A percentile compares a stretch with the other conserved stretches of the same genome.
phyloP scores from a whole-genome alignment of 2,888 invertebrate genomes.

The Hirtodrosophila trivittata region DNA sequence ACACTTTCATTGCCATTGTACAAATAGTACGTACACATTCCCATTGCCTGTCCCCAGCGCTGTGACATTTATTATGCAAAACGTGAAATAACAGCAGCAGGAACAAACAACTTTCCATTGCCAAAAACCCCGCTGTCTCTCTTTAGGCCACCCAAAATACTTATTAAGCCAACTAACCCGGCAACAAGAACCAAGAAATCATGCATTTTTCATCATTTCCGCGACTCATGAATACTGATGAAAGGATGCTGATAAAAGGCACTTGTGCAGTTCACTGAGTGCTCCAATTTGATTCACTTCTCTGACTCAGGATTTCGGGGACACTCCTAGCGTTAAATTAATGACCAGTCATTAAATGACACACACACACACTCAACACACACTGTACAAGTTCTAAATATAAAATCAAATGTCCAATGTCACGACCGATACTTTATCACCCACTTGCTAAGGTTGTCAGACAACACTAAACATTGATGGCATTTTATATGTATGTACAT shows the following conservation, averaged over 20 bases:
- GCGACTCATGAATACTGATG: conserved; percentile 48
- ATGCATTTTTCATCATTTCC: conserved; percentile 61
- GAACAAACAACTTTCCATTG: conserved; percentile 40
- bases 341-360: conserved; percentile 61
- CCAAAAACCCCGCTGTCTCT: neutral
- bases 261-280: conserved; percentile 28
- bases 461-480: conserved; percentile 27
- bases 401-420: conserved; percentile 33
- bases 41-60: conserved; percentile 35
- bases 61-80: conserved; percentile 74
- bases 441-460: conserved; percentile 21
- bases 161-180: conserved; percentile 35
- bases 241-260: conserved; percentile 37
- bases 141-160: neutral
- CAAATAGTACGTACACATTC: conserved; percentile 10
- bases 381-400: conserved; percentile 8
- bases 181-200: conserved; percentile 20
- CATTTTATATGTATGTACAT: conserved; percentile 5
- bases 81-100: conserved; percentile 59
- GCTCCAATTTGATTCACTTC: conserved; percentile 27
- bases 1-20: conserved; percentile 44
- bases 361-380: conserved; percentile 20
- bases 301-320: conserved; percentile 12
- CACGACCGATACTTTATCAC: conserved; percentile 52
- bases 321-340: conserved; percentile 44